These are phyloP conservation scores for Caenorhabditis inopinata DNA, from an alignment of 1,140 invertebrate species.

Conservation along the genomic window DNA sequence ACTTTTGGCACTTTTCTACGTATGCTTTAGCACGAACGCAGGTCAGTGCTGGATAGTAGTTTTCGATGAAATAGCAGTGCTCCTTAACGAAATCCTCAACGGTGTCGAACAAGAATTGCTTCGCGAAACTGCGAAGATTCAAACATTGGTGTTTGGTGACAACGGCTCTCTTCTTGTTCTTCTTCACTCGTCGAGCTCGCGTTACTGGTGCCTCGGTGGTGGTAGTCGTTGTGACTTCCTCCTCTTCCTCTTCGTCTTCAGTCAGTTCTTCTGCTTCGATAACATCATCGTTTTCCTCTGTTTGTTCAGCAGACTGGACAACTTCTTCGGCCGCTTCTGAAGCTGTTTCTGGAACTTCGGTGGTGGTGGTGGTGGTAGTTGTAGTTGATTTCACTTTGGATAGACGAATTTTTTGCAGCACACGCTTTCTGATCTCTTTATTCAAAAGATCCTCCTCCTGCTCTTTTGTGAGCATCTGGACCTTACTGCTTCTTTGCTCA, in stretches of 20 bases:
- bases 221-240: background rate
- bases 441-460: conserved; percentile 21
- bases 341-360: background rate
- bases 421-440: conserved; percentile 7
- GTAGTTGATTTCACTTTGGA: background rate
- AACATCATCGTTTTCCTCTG: background rate
- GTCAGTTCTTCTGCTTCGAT: background rate
- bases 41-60: conserved; percentile 6
- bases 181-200: background rate
- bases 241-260: conserved; percentile 5
- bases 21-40: background rate
- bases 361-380: background rate
- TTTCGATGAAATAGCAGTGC: conserved; percentile 12
- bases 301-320: background rate
- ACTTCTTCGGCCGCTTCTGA: conserved; percentile 7
- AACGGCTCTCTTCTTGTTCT: conserved; percentile 17
- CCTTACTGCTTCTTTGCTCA: conserved; percentile 24
- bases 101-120: conserved; percentile 10
- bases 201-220: conserved; percentile 5
- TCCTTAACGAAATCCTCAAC: background rate
- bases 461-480: conserved; percentile 2
- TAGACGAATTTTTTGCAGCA: conserved; percentile 10
- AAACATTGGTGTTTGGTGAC: conserved; percentile 16
- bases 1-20: conserved; percentile 10
- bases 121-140: conserved; percentile 1